A percentile compares a stretch with the other conserved stretches of the same genome.
These are phyloP conservation scores for Zalophus californianus DNA, from an alignment of 2,797 vertebrate species.

Conservation along the genomic window DNA sequence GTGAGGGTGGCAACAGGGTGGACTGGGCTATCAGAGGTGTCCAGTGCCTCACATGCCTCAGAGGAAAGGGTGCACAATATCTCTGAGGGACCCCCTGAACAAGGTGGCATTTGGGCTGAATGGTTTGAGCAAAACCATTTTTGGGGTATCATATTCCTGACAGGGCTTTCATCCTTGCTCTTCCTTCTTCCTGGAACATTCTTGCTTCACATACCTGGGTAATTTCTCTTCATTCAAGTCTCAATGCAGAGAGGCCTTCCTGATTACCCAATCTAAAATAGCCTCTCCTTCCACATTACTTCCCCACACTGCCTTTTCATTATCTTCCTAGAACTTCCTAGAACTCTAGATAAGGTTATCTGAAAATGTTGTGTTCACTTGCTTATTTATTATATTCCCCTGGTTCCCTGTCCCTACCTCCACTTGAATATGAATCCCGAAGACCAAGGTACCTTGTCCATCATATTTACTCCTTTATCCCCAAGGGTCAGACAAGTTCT, in stretches of 20 bases:
- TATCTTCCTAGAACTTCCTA: background rate
- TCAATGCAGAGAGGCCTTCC: background rate
- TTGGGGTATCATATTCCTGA: background rate
- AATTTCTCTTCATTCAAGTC: background rate
- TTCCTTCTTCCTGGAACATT: background rate
- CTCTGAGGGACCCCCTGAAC: too few species aligned
- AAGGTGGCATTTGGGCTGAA: background rate
- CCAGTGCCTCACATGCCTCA: background rate
- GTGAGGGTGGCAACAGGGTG: background rate
- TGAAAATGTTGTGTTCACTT: background rate
- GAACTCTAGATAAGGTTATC: background rate
- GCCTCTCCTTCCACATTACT: background rate
- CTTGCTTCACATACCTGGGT: background rate
- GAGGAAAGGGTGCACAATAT: background rate
- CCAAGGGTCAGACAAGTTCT: background rate
- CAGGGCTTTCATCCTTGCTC: background rate
- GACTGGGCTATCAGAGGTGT: background rate
- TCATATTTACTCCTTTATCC: background rate
- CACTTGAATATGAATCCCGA: background rate
- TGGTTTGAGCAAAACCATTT: background rate
- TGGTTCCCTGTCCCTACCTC: background rate
- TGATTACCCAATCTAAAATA: background rate
- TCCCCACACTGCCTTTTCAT: background rate
- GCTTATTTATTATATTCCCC: background rate
- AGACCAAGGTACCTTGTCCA: background rate